A percentile compares a stretch with the other conserved stretches of the same genome.
These are phyloP conservation scores for Oceanites oceanicus DNA, from an alignment of 2,113 vertebrate species.

Conservation along the genomic window DNA sequence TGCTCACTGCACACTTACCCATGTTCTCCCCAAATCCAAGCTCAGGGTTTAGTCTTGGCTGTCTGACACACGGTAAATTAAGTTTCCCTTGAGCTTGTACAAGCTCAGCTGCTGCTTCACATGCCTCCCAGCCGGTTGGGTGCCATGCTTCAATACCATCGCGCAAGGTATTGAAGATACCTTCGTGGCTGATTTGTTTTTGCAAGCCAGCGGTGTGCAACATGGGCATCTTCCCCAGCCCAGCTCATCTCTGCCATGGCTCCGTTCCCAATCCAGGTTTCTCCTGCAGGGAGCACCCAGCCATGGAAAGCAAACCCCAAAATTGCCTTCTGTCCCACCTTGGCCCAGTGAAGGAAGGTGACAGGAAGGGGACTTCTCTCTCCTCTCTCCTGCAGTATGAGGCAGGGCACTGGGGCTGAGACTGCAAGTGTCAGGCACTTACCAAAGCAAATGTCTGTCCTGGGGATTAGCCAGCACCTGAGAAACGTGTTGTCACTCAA, in stretches of 20 bases:
- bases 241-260: neutral
- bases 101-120: neutral
- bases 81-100: neutral
- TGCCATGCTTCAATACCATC: neutral
- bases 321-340: neutral
- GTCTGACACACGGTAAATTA: neutral
- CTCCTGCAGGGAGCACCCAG: neutral
- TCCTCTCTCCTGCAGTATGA: neutral
- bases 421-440: neutral
- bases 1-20: neutral
- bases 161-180: rapidly evolving
- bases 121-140: rapidly evolving
- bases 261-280: neutral
- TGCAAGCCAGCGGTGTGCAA: neutral
- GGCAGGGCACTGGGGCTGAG: neutral
- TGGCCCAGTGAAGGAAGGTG: neutral
- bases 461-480: neutral
- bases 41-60: neutral
- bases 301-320: neutral
- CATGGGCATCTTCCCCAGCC: neutral
- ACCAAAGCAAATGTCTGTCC: neutral
- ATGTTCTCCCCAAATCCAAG: neutral
- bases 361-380: neutral
- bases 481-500: neutral
- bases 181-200: rapidly evolving